Percentiles rank a stretch among this genome's conserved stretches.
Evolutionary conservation across 1,140 invertebrate species (phyloP).

Genomic region (Apis dorsata): DNA sequence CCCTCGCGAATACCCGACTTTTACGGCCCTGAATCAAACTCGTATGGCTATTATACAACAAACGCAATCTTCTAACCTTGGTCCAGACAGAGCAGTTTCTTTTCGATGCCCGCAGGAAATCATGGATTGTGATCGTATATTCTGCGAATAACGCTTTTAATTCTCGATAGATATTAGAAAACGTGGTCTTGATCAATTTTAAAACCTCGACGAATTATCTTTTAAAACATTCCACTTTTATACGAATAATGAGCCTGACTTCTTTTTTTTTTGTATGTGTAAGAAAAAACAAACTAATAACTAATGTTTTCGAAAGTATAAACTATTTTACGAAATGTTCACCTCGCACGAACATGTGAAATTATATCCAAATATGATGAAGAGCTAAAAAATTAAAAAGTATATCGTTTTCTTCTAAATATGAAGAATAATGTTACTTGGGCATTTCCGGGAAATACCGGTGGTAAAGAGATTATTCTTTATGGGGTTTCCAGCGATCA

Average conservation of each 20-base stretch:
- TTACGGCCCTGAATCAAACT: conserved; percentile 55
- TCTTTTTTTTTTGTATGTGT: no score
- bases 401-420: not conserved
- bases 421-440: not conserved
- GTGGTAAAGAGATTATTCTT: conserved; percentile 17
- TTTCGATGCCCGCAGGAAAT: conserved; percentile 17
- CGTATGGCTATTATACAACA: conserved; percentile 59
- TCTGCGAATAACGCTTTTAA: not conserved
- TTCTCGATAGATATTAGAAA: no score
- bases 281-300: no score
- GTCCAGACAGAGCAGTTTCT: conserved; percentile 49
- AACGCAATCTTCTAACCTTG: conserved; percentile 58
- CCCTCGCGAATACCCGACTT: conserved; percentile 16
- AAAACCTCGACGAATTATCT: no score
- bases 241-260: no score
- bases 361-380: no score
- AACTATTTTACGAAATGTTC: no score
- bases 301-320: no score
- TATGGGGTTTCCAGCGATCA: conserved; percentile 35
- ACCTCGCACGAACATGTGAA: no score
- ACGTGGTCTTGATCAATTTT: not conserved
- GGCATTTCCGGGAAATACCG: not conserved
- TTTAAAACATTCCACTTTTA: no score
- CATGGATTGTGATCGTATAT: not conserved
- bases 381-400: no score